These are phyloP conservation scores for Cairina moschata DNA, from an alignment of 2,113 vertebrate genomes.

Conservation along the genomic window DNA sequence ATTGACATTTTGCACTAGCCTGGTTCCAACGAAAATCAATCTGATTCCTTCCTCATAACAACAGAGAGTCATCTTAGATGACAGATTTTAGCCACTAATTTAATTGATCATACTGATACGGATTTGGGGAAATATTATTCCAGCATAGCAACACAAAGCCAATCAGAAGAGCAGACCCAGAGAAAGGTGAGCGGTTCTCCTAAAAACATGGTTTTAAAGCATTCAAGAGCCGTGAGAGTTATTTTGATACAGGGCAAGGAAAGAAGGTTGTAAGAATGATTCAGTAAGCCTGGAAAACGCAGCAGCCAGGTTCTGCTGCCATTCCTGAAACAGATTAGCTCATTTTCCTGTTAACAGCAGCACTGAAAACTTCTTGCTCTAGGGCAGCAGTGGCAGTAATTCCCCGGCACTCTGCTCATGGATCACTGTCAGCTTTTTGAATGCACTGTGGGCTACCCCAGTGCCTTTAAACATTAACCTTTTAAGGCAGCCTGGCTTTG, in stretches of 20 bases:
- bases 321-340: neutral
- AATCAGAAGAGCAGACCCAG: neutral
- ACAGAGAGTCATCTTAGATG: neutral
- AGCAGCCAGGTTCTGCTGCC: neutral
- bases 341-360: neutral
- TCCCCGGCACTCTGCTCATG: neutral
- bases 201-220: slow-evolving; percentile 20
- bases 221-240: slow-evolving; percentile 14
- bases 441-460: neutral
- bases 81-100: slow-evolving; percentile 11
- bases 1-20: neutral
- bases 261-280: neutral
- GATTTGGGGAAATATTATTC: slow-evolving; percentile 38
- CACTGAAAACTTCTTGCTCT: neutral
- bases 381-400: neutral
- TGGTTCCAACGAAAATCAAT: neutral
- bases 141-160: slow-evolving; percentile 29
- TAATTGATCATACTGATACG: slow-evolving; percentile 11
- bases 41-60: neutral
- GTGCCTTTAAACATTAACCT: neutral
- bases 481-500: neutral
- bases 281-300: neutral
- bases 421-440: neutral
- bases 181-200: slow-evolving; percentile 26
- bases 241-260: neutral